Percentiles rank a stretch among this genome's conserved stretches.
phyloP scores from a whole-genome alignment of 2,113 vertebrate genomes.

The Antennarius striatus region DNA sequence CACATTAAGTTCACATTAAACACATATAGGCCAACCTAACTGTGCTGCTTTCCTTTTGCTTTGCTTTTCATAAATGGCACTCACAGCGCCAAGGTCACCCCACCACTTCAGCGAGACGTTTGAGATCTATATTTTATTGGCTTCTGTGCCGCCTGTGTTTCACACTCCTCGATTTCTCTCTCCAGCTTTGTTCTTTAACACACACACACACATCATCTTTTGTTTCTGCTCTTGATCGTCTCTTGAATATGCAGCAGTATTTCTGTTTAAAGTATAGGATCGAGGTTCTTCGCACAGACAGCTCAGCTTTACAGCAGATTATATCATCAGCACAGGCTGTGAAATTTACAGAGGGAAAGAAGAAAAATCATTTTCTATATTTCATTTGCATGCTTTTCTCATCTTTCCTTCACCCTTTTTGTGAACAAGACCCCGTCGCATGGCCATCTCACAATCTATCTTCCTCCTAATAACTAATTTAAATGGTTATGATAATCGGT shows the following conservation, averaged over 20 bases:
- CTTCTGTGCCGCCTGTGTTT: constrained; percentile 18
- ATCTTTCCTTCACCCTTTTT: constrained; percentile 52
- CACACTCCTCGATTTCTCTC: constrained; percentile 17
- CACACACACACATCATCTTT: constrained; percentile 29
- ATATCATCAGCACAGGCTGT: constrained; percentile 50
- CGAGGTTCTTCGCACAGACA: constrained; percentile 36
- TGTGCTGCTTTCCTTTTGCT: constrained; percentile 21
- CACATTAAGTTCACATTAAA: constrained; percentile 18
- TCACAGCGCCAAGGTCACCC: constrained; percentile 49
- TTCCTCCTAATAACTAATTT: constrained; percentile 71
- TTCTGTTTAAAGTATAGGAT: constrained; percentile 53
- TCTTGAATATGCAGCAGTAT: constrained; percentile 63
- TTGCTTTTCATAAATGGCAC: constrained; percentile 16
- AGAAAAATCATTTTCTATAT: constrained; percentile 50
- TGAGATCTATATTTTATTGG: constrained; percentile 61
- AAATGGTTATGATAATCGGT: constrained; percentile 73
- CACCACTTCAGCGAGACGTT: constrained; percentile 27
- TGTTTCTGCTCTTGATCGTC: constrained; percentile 40
- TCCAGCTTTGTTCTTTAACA: constrained; percentile 42
- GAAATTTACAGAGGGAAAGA: constrained; percentile 41
- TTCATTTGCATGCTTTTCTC: constrained; percentile 69
- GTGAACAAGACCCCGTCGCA: constrained; percentile 56
- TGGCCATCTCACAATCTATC: constrained; percentile 59
- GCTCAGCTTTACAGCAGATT: constrained; percentile 59
- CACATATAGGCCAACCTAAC: constrained; percentile 13